phyloP scores from a whole-genome alignment of 2,888 invertebrate genomes.

The Calliopum simillimum region DNA sequence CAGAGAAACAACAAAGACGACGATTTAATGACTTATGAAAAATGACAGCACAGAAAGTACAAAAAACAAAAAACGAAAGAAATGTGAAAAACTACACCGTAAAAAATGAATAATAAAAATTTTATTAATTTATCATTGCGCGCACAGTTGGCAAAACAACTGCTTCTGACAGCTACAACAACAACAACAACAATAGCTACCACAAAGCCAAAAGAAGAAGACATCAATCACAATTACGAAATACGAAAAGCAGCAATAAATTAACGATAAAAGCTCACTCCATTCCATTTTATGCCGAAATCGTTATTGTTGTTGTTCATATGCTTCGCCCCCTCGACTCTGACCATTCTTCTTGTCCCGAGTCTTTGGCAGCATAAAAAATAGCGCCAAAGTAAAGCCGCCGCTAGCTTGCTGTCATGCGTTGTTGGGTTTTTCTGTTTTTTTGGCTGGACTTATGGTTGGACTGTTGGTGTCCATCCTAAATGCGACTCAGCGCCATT shows the following conservation, averaged over 20 bases:
- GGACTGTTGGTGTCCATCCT: background rate
- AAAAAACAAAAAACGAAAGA: conserved; percentile 14
- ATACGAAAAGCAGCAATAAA: conserved; percentile 61
- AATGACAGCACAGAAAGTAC: conserved; percentile 37
- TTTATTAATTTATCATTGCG: conserved; percentile 61
- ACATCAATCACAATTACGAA: conserved; percentile 66
- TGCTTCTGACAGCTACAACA: conserved; percentile 43
- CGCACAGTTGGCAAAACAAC: conserved; percentile 45
- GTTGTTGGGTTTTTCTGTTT: conserved; percentile 25
- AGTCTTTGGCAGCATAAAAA: conserved; percentile 1
- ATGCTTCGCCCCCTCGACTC: conserved; percentile 33
- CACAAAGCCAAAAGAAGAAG: conserved; percentile 47
- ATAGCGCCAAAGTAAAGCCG: conserved; percentile 4
- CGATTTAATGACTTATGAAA: conserved; percentile 49
- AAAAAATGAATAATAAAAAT: conserved; percentile 35
- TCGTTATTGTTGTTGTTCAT: background rate
- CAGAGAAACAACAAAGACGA: conserved; percentile 24
- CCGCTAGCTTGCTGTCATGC: background rate
- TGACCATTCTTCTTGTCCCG: background rate
- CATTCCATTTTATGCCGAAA: conserved; percentile 45
- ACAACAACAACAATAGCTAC: conserved; percentile 29
- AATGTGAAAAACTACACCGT: conserved; percentile 3
- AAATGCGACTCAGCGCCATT: conserved; percentile 6
- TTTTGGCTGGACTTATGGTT: conserved; percentile 14
- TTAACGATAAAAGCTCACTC: conserved; percentile 58